Conservation (phyloP, 2,888 invertebrate species). For the Alitta virens region DNA sequence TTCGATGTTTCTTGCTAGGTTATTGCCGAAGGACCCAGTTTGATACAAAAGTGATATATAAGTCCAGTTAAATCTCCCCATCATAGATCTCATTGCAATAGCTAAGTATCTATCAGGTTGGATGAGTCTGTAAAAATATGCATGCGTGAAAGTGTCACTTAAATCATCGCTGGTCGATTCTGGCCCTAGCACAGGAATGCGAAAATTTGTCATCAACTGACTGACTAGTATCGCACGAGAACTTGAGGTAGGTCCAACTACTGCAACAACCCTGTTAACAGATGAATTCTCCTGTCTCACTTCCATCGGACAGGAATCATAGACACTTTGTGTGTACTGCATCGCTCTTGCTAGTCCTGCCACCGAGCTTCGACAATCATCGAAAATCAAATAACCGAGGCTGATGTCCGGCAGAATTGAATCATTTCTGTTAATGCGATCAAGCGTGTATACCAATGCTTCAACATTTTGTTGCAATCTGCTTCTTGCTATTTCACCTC, state of each 20-base stretch:
- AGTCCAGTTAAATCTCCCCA: not conserved
- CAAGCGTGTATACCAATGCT: not conserved
- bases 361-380: not conserved
- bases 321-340: not conserved
- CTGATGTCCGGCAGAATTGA: not conserved
- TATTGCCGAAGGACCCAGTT: not conserved
- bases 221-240: not conserved
- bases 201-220: not conserved
- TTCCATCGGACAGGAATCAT: not conserved
- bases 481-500: not conserved
- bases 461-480: not conserved
- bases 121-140: not conserved
- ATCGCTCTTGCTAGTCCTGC: not conserved
- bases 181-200: not conserved
- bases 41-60: not conserved
- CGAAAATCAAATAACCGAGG: not conserved
- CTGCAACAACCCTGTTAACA: not conserved
- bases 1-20: not conserved
- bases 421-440: not conserved
- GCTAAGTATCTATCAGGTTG: not conserved
- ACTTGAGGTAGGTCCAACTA: constrained; percentile 3
- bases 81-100: not conserved
- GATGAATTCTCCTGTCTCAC: not conserved
- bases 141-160: not conserved
- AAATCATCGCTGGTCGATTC: not conserved